Percentiles rank a stretch among this genome's conserved stretches.
Evolutionary conservation across 1,140 invertebrate species (phyloP).

Genomic region (Drosophila mauritiana): DNA sequence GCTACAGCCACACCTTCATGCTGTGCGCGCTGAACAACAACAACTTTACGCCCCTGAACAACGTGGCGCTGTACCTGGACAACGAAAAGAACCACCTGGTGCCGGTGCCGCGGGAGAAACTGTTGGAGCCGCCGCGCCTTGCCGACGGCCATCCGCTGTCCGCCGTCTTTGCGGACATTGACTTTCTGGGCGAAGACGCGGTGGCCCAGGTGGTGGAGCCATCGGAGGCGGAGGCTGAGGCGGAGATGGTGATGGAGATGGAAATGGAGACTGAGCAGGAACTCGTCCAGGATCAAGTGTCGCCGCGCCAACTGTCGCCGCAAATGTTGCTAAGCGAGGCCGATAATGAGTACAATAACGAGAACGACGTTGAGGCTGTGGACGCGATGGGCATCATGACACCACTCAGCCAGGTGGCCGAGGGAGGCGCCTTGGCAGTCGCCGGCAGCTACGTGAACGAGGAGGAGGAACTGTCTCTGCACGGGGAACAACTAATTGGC

Average conservation of each 20-base stretch:
- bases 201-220: slow-evolving; percentile 48
- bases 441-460: slow-evolving; percentile 9
- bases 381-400: slow-evolving; percentile 53
- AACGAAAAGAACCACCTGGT: slow-evolving; percentile 86
- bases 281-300: background rate
- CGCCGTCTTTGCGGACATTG: slow-evolving; percentile 57
- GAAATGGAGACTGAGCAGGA: slow-evolving; percentile 1
- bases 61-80: slow-evolving; percentile 87
- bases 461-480: slow-evolving; percentile 29
- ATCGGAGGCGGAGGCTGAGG: slow-evolving; percentile 2
- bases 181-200: slow-evolving; percentile 48
- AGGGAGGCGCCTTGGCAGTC: background rate
- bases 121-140: slow-evolving; percentile 71
- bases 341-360: background rate
- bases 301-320: slow-evolving; percentile 1
- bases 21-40: slow-evolving; percentile 88
- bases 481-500: slow-evolving; percentile 28
- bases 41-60: slow-evolving; percentile 89
- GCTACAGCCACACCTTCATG: slow-evolving; percentile 87
- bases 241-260: slow-evolving; percentile 23
- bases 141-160: slow-evolving; percentile 62
- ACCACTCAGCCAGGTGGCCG: slow-evolving; percentile 52
- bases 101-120: slow-evolving; percentile 82
- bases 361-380: slow-evolving; percentile 17
- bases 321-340: slow-evolving; percentile 19